Evolutionary conservation across 2,888 invertebrate species (phyloP), one percentile per base, ranked within the genome.

Genomic region (Drosophila neoperkinsi): DNA sequence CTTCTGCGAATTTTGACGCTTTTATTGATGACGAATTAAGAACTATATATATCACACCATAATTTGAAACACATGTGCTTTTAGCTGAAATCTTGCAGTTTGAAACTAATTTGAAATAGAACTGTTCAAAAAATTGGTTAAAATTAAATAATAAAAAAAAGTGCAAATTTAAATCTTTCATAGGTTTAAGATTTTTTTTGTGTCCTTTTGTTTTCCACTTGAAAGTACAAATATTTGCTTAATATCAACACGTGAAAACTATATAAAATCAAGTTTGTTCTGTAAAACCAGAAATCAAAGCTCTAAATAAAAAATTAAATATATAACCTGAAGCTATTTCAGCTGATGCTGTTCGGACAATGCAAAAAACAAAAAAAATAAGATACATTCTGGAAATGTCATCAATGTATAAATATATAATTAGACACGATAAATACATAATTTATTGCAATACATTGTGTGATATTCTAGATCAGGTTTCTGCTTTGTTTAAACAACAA

Each of bases 401-500:
- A 61, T 53, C 51, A 69, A 58, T 59, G 57, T 51, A 65, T 55
- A 65, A 60, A 81, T 57, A 62, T 46, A 65, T 59, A 68, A 77
- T 68, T 65, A 30, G 36, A 77, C 53, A 77, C 46, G 66, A 64
- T 61, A 76, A 78, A 77, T 72, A 59, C 7, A 11, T 6, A 62
- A 72, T 78, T 80, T 68, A 78, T 72, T 51, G 64, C 60, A 21
- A 62, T 31, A 34, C 38, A 61, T 53, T 76, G 60, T 41, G 2
- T n/a, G 63, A 61, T 53, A 59, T 78, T 80, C 72, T 78, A 46
- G 63, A 81, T 61, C 78, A 59, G 78, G 78, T 78, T 78, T 77
- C 64, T 58, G 33, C 63, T 58, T 66, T 75, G 76, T 70, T 51
- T 11, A 38, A 16, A 41, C 31, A 49, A 43, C 70, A 63, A 70